Conservation (phyloP, 2,888 invertebrate genomes). For the Calameuta pallipes region DNA sequence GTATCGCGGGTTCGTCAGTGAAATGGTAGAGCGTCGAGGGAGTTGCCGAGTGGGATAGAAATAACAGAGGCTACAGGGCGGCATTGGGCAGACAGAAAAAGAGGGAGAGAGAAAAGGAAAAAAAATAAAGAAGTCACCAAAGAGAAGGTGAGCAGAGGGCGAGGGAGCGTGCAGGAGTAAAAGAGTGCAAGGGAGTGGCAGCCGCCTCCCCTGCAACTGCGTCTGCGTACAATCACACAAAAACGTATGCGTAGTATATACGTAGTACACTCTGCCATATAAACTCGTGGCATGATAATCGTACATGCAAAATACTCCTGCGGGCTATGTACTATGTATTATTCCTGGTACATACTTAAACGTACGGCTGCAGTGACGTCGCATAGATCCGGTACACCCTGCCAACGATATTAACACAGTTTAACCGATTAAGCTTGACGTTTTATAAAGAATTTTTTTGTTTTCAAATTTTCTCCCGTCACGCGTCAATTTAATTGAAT, state of each 20-base stretch:
- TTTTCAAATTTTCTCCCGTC: background rate
- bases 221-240: background rate
- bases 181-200: conserved; percentile 11
- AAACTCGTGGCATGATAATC: background rate
- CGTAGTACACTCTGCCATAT: background rate
- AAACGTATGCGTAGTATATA: background rate
- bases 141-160: background rate
- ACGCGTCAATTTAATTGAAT: background rate
- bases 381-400: background rate
- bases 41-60: conserved; percentile 22
- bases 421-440: background rate
- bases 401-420: background rate
- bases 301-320: background rate
- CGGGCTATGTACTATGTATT: background rate
- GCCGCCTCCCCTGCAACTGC: background rate
- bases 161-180: background rate
- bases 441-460: background rate
- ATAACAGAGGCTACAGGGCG: conserved; percentile 33
- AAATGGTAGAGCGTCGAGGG: conserved; percentile 22
- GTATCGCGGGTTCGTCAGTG: background rate
- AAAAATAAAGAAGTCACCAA: background rate
- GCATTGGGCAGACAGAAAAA: conserved; percentile 25
- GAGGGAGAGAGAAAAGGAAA: conserved; percentile 12
- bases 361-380: background rate
- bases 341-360: background rate